These are phyloP conservation scores for Eleutherodactylus coqui DNA, from an alignment of 2,797 vertebrate species.

Conservation along the genomic window DNA sequence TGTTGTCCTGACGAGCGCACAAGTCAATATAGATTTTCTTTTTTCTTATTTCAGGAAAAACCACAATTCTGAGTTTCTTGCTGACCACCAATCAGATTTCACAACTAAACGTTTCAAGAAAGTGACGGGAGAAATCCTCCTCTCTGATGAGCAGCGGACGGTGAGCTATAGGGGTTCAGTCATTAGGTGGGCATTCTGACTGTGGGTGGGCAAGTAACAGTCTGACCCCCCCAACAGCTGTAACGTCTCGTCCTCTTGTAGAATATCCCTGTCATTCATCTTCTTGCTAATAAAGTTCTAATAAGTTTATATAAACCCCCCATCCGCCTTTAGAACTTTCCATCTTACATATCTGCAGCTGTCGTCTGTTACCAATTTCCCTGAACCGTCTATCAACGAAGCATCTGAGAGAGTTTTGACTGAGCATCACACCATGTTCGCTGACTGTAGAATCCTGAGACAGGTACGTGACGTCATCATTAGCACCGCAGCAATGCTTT, in stretches of 20 bases:
- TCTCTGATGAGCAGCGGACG: conserved; percentile 61
- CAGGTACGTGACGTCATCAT: conserved; percentile 72
- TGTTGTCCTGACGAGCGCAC: no score
- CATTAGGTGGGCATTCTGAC: not conserved
- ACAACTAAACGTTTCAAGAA: conserved; percentile 21
- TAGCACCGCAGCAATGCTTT: not conserved
- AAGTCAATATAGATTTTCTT: no score
- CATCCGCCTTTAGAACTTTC: not conserved
- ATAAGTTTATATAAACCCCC: not conserved
- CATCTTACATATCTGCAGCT: conserved; percentile 68
- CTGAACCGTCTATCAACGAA: conserved; percentile 71
- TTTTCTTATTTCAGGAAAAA: conserved; percentile 53
- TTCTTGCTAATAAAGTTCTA: not conserved
- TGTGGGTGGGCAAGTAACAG: not conserved
- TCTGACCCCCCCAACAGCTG: not conserved
- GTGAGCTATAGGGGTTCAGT: not conserved
- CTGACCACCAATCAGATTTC: conserved; percentile 40
- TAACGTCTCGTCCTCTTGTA: not conserved
- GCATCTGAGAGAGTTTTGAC: conserved; percentile 75
- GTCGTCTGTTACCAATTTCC: conserved; percentile 78
- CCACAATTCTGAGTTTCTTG: conserved; percentile 35
- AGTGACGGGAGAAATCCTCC: conserved; percentile 56
- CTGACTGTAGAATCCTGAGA: conserved; percentile 76
- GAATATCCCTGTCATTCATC: not conserved
- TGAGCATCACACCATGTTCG: conserved; percentile 75